A percentile compares a stretch with the other conserved stretches of the same genome.
phyloP scores from a whole-genome alignment of 2,113 vertebrate species.

The Anthoscopus minutus region DNA sequence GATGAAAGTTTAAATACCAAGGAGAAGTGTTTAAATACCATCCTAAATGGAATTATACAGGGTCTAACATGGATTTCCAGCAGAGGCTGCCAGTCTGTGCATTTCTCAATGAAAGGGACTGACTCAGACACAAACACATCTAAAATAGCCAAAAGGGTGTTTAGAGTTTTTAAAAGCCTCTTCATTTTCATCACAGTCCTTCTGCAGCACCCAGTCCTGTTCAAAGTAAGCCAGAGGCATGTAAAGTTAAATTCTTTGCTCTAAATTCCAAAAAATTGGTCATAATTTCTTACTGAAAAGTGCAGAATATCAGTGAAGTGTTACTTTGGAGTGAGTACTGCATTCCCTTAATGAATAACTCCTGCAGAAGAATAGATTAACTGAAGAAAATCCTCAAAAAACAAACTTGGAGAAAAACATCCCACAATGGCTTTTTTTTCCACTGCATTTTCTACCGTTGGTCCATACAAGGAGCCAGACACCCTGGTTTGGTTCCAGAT shows the following conservation, averaged over 20 bases:
- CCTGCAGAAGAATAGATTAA: background rate
- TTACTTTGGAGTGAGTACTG: background rate
- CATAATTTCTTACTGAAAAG: background rate
- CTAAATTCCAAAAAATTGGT: fast-evolving
- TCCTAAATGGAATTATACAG: background rate
- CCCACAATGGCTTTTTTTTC: background rate
- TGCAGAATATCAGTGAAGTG: background rate
- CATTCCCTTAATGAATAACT: background rate
- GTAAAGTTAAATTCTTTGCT: background rate
- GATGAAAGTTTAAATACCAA: background rate
- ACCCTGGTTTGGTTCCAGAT: background rate
- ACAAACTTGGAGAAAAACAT: background rate
- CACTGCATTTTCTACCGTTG: background rate
- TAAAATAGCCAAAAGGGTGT: background rate
- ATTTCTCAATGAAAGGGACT: background rate
- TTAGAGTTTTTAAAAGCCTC: background rate
- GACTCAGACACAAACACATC: background rate
- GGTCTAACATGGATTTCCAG: background rate
- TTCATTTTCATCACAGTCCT: background rate
- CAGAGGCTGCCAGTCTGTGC: background rate
- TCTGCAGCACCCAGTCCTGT: background rate
- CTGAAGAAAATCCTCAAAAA: background rate
- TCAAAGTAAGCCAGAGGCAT: background rate
- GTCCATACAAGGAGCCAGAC: background rate
- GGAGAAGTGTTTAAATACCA: background rate